phyloP scores from a whole-genome alignment of 2,113 vertebrate species.

The Petrocephalus zakoni region DNA sequence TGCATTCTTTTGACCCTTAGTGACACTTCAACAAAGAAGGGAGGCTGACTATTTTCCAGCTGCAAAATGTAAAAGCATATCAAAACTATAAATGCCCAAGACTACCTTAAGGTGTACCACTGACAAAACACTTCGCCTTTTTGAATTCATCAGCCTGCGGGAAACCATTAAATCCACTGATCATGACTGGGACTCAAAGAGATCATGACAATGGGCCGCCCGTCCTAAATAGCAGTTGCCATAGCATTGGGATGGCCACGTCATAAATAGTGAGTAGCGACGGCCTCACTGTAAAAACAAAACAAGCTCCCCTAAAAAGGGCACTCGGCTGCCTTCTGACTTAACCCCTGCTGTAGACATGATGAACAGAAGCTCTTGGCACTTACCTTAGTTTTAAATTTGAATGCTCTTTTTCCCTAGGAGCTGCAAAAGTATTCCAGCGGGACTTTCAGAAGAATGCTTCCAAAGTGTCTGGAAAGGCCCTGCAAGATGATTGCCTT shows the following conservation, averaged over 20 bases:
- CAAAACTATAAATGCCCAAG: not conserved
- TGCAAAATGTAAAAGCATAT: not conserved
- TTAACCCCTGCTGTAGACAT: not conserved
- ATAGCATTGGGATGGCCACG: constrained; percentile 33
- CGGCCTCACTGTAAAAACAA: constrained; percentile 11
- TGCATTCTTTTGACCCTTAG: not conserved
- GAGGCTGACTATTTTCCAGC: not conserved
- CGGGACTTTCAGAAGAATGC: not conserved
- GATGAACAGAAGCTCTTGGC: constrained; percentile 2
- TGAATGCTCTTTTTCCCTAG: not conserved
- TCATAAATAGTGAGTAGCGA: constrained; percentile 31
- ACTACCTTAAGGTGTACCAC: not conserved
- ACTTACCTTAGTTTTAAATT: not conserved
- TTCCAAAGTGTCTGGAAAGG: not conserved
- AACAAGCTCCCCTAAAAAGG: not conserved
- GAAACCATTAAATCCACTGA: constrained; percentile 15
- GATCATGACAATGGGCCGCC: constrained; percentile 39
- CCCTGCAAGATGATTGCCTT: not conserved
- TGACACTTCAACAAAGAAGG: not conserved
- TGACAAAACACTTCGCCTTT: not conserved
- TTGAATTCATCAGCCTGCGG: not conserved
- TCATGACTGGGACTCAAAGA: constrained; percentile 27
- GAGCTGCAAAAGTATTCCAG: not conserved
- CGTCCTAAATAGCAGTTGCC: constrained; percentile 43
- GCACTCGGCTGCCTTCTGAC: not conserved